Evolutionary conservation across 2,888 invertebrate species (phyloP).

Genomic region (Argynnis bischoffii): DNA sequence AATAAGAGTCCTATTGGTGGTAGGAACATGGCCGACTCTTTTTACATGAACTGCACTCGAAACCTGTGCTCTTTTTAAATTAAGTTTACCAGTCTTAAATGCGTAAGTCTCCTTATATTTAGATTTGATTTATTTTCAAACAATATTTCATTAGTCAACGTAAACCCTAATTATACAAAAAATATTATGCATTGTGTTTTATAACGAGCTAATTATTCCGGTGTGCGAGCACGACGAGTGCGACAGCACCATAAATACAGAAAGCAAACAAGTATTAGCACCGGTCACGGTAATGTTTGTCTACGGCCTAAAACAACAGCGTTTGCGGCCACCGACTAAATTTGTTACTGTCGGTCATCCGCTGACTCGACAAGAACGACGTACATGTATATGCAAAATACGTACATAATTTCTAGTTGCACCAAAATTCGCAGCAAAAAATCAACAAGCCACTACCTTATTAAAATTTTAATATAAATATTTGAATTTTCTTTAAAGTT

Average conservation of each 20-base stretch:
- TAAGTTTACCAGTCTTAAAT: too few species aligned
- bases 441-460: neutral
- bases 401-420: constrained; percentile 5
- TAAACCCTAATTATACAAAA: constrained; percentile 36
- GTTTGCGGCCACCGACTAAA: constrained; percentile 74
- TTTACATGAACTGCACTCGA: too few species aligned
- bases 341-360: constrained; percentile 73
- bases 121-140: neutral
- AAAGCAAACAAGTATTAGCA: constrained; percentile 77
- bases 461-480: constrained; percentile 1
- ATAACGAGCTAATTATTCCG: constrained; percentile 80
- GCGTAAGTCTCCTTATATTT: neutral
- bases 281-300: constrained; percentile 79
- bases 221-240: constrained; percentile 62
- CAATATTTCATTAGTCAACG: constrained; percentile 1
- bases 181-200: constrained; percentile 63
- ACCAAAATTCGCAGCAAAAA: neutral
- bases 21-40: too few species aligned
- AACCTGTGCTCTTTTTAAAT: too few species aligned
- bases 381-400: constrained; percentile 52
- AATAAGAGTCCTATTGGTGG: too few species aligned
- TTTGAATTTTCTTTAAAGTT: neutral
- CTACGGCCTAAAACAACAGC: constrained; percentile 80
- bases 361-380: constrained; percentile 68
- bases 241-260: constrained; percentile 75